Percentiles rank a stretch among this genome's conserved stretches.
Evolutionary conservation across 2,113 vertebrate species (phyloP).

Genomic region (Guaruba guarouba): DNA sequence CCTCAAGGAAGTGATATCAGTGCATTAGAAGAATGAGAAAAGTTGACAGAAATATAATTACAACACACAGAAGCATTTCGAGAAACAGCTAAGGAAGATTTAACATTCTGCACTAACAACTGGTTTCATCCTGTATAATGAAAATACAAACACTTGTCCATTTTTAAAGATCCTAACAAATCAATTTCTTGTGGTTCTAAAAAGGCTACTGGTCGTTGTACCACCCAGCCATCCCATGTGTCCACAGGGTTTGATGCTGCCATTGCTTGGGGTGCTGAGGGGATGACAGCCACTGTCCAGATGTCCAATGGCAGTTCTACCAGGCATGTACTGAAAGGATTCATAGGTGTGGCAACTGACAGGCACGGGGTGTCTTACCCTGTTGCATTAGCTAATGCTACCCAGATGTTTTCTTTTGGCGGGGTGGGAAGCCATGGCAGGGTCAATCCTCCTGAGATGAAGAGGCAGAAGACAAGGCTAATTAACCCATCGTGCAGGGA

Average conservation of each 20-base stretch:
- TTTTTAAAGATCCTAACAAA: too few relatives aligned
- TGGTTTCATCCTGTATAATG: too few relatives aligned
- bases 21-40: too few relatives aligned
- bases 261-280: neutral
- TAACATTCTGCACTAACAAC: too few relatives aligned
- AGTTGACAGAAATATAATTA: too few relatives aligned
- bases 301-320: neutral
- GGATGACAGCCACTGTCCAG: neutral
- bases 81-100: too few relatives aligned
- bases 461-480: neutral
- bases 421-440: neutral
- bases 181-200: too few relatives aligned
- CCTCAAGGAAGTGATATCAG: too few relatives aligned
- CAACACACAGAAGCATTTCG: too few relatives aligned
- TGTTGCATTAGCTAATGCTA: neutral
- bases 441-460: neutral
- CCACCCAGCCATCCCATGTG: neutral
- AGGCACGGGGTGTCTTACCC: too few relatives aligned
- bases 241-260: neutral
- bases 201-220: neutral
- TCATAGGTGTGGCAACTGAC: neutral
- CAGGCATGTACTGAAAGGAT: neutral
- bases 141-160: too few relatives aligned
- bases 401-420: neutral
- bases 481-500: too few relatives aligned